These are phyloP conservation scores for Liasis olivaceus DNA, from an alignment of 2,797 vertebrate genomes.

Conservation along the genomic window DNA sequence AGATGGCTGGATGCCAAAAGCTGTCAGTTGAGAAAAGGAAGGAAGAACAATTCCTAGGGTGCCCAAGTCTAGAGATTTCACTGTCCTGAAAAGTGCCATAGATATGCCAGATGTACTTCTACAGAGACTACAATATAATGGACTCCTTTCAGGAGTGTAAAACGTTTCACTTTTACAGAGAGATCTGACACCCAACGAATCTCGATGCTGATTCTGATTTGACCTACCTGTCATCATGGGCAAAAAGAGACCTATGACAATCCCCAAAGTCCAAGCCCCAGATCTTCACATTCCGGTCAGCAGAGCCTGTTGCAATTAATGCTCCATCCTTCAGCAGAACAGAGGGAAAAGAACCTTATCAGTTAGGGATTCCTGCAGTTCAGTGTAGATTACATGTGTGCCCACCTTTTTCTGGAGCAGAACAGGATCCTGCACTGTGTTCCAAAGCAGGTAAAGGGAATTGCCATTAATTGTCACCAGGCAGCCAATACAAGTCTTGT, in stretches of 20 bases:
- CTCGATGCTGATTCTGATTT: neutral
- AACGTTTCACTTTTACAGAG: neutral
- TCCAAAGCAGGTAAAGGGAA: neutral
- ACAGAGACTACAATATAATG: neutral
- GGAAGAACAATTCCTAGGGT: too few relatives aligned
- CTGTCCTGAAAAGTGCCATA: neutral
- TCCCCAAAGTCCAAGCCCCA: constrained; percentile 99
- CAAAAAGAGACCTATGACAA: constrained; percentile 96
- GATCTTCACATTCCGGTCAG: constrained; percentile 95
- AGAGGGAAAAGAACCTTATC: neutral
- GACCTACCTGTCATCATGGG: constrained; percentile 93
- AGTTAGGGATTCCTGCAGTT: neutral
- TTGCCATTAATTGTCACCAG: neutral
- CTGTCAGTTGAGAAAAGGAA: neutral
- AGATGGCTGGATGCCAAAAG: neutral
- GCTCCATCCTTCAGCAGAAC: constrained; percentile 80
- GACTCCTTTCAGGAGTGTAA: neutral
- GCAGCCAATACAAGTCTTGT: neutral
- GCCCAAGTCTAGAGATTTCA: neutral
- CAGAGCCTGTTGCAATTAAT: constrained; percentile 92
- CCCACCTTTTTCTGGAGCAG: neutral
- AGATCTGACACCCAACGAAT: neutral
- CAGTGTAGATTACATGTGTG: neutral
- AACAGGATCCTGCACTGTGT: neutral
- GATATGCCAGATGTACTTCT: neutral